A percentile compares a stretch with the other conserved stretches of the same genome.
phyloP scores from a whole-genome alignment of 2,797 vertebrate genomes.

The Epinephelus awoara region DNA sequence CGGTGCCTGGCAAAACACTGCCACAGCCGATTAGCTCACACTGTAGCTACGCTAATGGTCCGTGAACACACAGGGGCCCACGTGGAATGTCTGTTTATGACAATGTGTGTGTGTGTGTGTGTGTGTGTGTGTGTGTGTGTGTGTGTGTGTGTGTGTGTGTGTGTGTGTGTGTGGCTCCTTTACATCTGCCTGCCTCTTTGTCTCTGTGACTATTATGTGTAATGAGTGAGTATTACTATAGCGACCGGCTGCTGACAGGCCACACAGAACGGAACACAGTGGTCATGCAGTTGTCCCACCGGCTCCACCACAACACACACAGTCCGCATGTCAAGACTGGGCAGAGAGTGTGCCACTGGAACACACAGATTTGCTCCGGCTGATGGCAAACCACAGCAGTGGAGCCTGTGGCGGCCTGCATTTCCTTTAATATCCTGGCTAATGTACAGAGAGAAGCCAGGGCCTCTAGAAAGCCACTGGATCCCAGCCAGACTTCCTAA shows the following conservation, averaged over 20 bases:
- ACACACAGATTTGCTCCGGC: constrained; percentile 82
- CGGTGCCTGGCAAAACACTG: constrained; percentile 62
- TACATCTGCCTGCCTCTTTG: constrained; percentile 66
- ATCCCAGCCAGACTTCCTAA: constrained; percentile 74
- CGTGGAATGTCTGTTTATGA: constrained; percentile 49
- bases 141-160: constrained; percentile 4
- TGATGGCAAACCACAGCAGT: constrained; percentile 84
- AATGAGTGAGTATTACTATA: constrained; percentile 73
- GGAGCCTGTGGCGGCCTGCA: constrained; percentile 82
- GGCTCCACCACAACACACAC: constrained; percentile 60
- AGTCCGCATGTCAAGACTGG: constrained; percentile 73
- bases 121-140: constrained; percentile 17
- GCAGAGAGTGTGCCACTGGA: constrained; percentile 79
- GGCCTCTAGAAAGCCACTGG: constrained; percentile 77
- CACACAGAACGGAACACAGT: constrained; percentile 75
- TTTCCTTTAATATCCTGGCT: constrained; percentile 88
- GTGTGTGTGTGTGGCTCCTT: constrained; percentile 23
- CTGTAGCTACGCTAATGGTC: constrained; percentile 74
- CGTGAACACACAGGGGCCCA: constrained; percentile 71
- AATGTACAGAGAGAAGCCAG: constrained; percentile 84
- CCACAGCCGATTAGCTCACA: constrained; percentile 72
- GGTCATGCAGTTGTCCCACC: constrained; percentile 73
- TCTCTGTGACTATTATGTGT: constrained; percentile 70
- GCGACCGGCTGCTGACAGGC: constrained; percentile 77
- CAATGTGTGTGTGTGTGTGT: constrained; percentile 39